Base-by-base conservation (phyloP, 2,888 invertebrate genomes). In the Archips crataeganus region DNA sequence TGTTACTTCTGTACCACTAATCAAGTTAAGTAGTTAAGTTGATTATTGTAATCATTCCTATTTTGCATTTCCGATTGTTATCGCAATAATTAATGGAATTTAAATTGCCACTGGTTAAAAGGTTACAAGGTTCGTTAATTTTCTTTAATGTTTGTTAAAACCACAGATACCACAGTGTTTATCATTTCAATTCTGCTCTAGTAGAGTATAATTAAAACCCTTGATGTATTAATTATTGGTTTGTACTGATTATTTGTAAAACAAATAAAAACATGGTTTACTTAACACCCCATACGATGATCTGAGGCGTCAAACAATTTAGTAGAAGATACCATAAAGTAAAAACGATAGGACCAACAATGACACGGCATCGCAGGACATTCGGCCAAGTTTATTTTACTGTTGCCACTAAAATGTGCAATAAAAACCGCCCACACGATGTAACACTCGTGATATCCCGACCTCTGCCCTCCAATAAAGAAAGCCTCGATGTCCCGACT, bases 401-500 rank as follows among this genome's bases (percentile, higher is more conserved):
- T 90, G 89, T 85, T 82, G 81, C 86, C 87, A 87, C 88, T 91
- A 88, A 92, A 91, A 87, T 87, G 86, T 83, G 88, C 88, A 90
- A 89, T 93, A 93, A 92, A 89, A 92, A 88, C 90, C 93, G 86
- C 94, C 94, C 89, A 93, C 93, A 83, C 90, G 76, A 88, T 89
- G 88, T 90, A 85, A 87, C 85, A 78, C 85, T 87, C 86, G 87
- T 87, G 90, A 90, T 90, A 91, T 90, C 86, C 84, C 82, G 93
- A 93, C 93, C 94, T 90, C 83, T 90, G 90, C 89, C 92, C 92
- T 87, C 84, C 76, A 83, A 85, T 87, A 87, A 87, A 85, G 84
- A 85, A 86, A 83, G 62, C 69, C 80, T 79, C 71, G 77, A 34
- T 51, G 80, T 80, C 79, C 66, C 74, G 71, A 49, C 67, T 76